Conservation (phyloP, 64 coral and sea anemone species). For the Catalaphyllia jardinei region DNA sequence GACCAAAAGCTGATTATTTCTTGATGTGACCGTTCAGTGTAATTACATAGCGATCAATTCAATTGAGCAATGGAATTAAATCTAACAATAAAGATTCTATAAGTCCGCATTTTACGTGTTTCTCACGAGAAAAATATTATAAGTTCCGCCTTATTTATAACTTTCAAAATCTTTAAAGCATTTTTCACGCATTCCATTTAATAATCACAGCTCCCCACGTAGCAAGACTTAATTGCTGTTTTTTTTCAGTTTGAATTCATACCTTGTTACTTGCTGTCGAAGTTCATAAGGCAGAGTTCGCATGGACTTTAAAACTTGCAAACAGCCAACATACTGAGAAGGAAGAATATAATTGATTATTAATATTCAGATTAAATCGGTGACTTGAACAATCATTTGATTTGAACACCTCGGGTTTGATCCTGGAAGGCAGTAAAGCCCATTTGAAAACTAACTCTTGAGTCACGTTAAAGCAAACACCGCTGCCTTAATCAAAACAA, state of each 20-base stretch:
- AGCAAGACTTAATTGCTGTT: background rate
- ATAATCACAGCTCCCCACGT: no score
- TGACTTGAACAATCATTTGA: background rate
- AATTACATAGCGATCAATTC: no score
- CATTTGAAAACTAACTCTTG: background rate
- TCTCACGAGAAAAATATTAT: no score
- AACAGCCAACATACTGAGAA: constrained; percentile 91
- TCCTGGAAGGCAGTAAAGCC: background rate
- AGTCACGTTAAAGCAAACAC: background rate
- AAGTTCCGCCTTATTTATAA: no score
- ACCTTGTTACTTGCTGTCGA: constrained; percentile 99
- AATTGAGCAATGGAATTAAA: no score
- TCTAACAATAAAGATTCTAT: no score
- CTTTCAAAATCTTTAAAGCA: no score
- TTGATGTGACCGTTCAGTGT: no score
- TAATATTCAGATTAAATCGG: background rate
- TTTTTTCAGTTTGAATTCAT: background rate
- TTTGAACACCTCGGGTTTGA: background rate
- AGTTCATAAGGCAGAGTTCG: constrained; percentile 94
- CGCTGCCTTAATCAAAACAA: background rate
- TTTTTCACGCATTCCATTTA: no score
- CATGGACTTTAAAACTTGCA: constrained; percentile 97
- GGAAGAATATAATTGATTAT: no score
- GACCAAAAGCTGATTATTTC: no score
- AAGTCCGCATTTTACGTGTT: no score